Evolutionary conservation across 2,888 invertebrate genomes (phyloP).

Genomic region (Drosophila seclusa): DNA sequence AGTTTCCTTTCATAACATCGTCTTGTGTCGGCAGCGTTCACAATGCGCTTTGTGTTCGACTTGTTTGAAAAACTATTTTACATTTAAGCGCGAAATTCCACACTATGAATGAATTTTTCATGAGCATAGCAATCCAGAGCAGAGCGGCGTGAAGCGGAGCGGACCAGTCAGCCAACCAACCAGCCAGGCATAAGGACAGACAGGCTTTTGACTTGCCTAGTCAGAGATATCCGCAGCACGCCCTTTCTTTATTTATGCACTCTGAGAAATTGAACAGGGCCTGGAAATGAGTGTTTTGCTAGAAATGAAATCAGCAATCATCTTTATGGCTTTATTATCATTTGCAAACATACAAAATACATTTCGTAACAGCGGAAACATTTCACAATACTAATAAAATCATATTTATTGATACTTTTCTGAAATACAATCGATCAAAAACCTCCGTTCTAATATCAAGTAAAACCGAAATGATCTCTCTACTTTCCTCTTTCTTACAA

Average conservation of each 20-base stretch:
- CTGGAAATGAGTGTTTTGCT: neutral
- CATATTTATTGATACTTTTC: too few species aligned
- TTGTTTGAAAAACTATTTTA: constrained; percentile 81
- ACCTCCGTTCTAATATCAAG: neutral
- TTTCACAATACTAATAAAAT: neutral
- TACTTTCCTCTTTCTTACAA: neutral
- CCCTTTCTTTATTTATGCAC: constrained; percentile 32
- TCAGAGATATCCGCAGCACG: constrained; percentile 38
- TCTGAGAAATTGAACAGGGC: neutral
- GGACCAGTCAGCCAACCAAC: constrained; percentile 17
- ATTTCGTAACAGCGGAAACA: neutral
- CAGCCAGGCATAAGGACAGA: constrained; percentile 26
- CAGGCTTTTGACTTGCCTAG: constrained; percentile 65
- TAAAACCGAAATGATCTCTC: neutral
- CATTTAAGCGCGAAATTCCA: constrained; percentile 81
- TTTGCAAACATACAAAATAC: neutral
- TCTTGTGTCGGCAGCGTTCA: constrained; percentile 66
- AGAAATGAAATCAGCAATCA: neutral
- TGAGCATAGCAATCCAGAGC: constrained; percentile 44
- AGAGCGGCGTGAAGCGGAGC: constrained; percentile 1
- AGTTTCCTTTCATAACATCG: constrained; percentile 76
- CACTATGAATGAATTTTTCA: constrained; percentile 81
- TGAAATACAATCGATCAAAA: neutral
- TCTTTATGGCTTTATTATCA: neutral
- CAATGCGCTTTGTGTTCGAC: constrained; percentile 81